These are phyloP conservation scores for Zenarchopterus dispar DNA, from an alignment of 2,797 vertebrate species.

Conservation along the genomic window DNA sequence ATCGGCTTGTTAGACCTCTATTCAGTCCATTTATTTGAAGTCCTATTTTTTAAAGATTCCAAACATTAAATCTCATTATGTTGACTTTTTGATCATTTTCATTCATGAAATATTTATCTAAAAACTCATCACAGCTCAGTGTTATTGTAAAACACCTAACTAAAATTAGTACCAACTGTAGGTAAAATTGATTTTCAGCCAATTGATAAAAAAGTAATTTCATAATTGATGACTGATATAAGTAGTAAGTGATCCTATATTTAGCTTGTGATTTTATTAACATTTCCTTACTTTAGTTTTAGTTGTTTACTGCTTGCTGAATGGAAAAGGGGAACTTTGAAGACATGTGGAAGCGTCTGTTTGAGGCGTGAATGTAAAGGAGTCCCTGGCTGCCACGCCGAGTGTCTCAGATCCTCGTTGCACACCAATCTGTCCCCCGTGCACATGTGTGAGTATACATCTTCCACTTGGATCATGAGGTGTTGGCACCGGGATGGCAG, in stretches of 20 bases:
- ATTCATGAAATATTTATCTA: not conserved
- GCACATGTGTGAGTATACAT: conserved; percentile 60
- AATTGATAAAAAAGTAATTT: too few relatives aligned
- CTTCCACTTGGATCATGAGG: conserved; percentile 66
- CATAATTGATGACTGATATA: too few relatives aligned
- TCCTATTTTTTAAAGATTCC: not conserved
- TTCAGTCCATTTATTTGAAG: not conserved
- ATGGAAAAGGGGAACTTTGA: not conserved
- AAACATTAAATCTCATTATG: not conserved
- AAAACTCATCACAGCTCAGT: not conserved
- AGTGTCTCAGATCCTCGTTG: conserved; percentile 60
- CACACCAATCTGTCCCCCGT: conserved; percentile 32
- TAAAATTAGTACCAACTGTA: too few relatives aligned
- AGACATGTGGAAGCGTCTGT: conserved; percentile 5
- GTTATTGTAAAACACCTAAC: not conserved
- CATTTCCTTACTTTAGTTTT: not conserved
- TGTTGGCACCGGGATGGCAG: conserved; percentile 70
- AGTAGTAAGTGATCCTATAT: too few relatives aligned
- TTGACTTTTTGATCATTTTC: not conserved
- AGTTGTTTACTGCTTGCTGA: not conserved
- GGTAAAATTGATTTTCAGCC: too few relatives aligned
- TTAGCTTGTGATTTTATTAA: not conserved
- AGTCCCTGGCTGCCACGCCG: conserved; percentile 42
- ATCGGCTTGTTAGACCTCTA: conserved; percentile 10
- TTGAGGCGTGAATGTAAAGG: conserved; percentile 19